Evolutionary conservation across 2,888 invertebrate species (phyloP).

Genomic region (Molorchus minor): DNA sequence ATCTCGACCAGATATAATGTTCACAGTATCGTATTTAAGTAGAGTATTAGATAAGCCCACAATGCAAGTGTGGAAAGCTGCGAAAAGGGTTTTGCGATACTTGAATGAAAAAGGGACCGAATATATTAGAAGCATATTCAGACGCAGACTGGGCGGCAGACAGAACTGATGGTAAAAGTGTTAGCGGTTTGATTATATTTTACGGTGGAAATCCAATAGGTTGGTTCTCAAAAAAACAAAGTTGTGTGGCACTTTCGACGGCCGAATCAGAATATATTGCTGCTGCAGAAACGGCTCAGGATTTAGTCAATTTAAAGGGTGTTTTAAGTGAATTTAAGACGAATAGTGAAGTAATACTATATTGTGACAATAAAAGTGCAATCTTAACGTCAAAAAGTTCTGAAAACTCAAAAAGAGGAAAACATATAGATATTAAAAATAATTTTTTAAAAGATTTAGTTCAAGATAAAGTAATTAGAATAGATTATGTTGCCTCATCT

Average conservation of each 20-base stretch:
- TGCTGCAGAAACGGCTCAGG: slow-evolving; percentile 17
- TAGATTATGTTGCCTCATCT: no score
- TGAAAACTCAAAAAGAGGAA: no score
- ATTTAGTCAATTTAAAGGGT: slow-evolving; percentile 22
- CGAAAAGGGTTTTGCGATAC: slow-evolving; percentile 38
- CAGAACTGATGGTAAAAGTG: slow-evolving; percentile 33
- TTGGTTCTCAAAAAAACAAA: slow-evolving; percentile 32
- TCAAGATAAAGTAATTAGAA: no score
- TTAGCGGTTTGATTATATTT: slow-evolving; percentile 33
- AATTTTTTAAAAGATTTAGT: no score
- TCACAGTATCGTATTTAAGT: slow-evolving; percentile 32
- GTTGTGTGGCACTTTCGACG: slow-evolving; percentile 32
- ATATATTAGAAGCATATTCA: slow-evolving; percentile 24
- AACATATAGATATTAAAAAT: no score
- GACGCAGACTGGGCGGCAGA: slow-evolving; percentile 41
- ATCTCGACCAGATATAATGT: slow-evolving; percentile 36
- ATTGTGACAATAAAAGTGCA: no score
- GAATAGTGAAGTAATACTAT: not conserved
- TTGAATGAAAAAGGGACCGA: no score
- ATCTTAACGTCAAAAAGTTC: no score
- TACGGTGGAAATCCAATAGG: slow-evolving; percentile 24
- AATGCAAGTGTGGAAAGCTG: slow-evolving; percentile 35
- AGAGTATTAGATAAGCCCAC: slow-evolving; percentile 28
- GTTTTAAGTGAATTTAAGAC: slow-evolving; percentile 3
- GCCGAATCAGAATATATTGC: slow-evolving; percentile 34